Base-by-base conservation (phyloP, 1,140 invertebrate genomes). In the Atta colombica region DNA sequence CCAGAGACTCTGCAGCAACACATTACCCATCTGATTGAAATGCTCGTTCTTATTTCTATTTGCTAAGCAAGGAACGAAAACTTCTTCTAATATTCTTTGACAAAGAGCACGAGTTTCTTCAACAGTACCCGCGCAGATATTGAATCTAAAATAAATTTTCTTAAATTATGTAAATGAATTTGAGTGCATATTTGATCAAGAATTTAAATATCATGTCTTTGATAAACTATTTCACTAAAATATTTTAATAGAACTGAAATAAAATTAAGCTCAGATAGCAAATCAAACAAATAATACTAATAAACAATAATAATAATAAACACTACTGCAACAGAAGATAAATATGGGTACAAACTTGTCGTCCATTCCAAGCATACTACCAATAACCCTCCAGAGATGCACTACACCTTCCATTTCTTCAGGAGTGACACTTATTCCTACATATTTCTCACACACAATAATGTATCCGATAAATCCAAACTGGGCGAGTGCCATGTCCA, bases 391-490 rank as follows among this genome's bases (percentile, higher is more conserved):
- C 98, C 98, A 99, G 89, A 98, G 97, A 93, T 99, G 98, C 2
- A 98, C 94, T 71, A 98, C 97, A n/a, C 97, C 97, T 69, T 98
- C 97, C n/a, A 97, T 91, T 72, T 97, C 97, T 35, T 97, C 96
- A 12, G 95, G 89, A 25, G 95, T 95, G 4, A 93, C 92, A 3
- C 92, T 88, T 3, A 98, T 94, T 0, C 98, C 97, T 49, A 98
- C 95, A 51, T 96, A 93, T 65, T 97, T 94, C 0, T 16, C 96
- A 60, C 96, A 96, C 5, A 98, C 86, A 0, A 98, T 90, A 0
- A 97, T 96, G 71, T 97, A 97, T 1, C 98, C 98, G 88, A 99
- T 97, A 91, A 99, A 99, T 12, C 97, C 98, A 90, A 98, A 98
- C 92, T 98, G 98, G 0, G 98, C 98, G 1, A 98, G 90, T 0